Evolutionary conservation across 2,888 invertebrate species (phyloP).

Genomic region (Pandemis corylana): DNA sequence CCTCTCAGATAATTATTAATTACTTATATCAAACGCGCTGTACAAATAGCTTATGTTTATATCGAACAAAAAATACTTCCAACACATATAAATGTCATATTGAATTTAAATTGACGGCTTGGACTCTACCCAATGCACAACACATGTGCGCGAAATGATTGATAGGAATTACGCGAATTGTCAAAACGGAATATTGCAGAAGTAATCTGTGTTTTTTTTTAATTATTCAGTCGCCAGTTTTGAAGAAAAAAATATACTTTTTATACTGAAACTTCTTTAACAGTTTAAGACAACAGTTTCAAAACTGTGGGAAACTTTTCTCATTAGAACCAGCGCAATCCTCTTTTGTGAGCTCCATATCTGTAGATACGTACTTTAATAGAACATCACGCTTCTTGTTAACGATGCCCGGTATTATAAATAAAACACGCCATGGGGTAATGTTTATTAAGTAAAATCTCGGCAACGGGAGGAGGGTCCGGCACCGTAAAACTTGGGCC

Average conservation of each 20-base stretch:
- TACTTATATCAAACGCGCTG: not conserved
- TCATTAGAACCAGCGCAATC: conserved; percentile 46
- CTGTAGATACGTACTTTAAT: not conserved
- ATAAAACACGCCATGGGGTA: conserved; percentile 31
- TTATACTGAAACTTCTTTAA: conserved; percentile 23
- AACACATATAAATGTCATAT: conserved; percentile 19
- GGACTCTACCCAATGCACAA: conserved; percentile 21
- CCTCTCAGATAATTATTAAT: not conserved
- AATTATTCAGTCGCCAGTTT: not conserved
- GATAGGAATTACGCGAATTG: not conserved
- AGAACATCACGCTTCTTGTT: conserved; percentile 22
- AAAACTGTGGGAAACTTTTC: conserved; percentile 47
- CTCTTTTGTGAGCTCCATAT: conserved; percentile 33
- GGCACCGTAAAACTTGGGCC: conserved; percentile 42
- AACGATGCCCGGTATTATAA: conserved; percentile 30
- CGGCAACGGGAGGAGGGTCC: conserved; percentile 27
- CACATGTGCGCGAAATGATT: conserved; percentile 11
- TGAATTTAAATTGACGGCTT: conserved; percentile 36
- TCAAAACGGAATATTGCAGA: not conserved
- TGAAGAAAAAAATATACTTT: not conserved
- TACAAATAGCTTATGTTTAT: not conserved
- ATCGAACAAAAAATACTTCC: not conserved
- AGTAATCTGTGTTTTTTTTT: not conserved
- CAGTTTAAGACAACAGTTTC: conserved; percentile 16
- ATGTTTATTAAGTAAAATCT: conserved; percentile 40